Conservation (phyloP, 2,113 vertebrate genomes). For the Colius striatus region DNA sequence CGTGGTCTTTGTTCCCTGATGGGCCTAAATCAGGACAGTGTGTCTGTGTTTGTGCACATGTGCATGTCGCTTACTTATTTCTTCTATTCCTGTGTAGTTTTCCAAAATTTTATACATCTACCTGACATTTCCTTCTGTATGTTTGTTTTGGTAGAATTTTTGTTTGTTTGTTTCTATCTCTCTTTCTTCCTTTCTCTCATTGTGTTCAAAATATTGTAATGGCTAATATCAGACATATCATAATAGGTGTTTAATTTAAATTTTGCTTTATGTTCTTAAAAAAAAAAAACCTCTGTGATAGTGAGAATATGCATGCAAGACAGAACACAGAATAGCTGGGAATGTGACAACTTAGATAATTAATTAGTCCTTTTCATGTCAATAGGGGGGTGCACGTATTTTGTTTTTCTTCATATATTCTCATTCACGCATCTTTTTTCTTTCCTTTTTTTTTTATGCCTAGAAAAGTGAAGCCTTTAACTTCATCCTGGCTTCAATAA, state of each 20-base stretch:
- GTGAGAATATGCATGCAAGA: background rate
- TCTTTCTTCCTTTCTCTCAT: background rate
- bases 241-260: conserved; percentile 37
- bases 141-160: background rate
- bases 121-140: background rate
- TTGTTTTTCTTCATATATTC: conserved; percentile 61
- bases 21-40: too few species aligned
- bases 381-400: background rate
- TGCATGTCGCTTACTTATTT: background rate
- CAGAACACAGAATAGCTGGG: conserved; percentile 4
- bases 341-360: conserved; percentile 57
- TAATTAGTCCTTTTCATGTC: conserved; percentile 66
- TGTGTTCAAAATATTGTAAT: background rate
- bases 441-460: background rate
- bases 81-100: background rate
- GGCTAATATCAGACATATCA: background rate
- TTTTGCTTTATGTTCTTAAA: background rate
- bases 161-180: background rate
- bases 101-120: background rate
- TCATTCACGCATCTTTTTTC: background rate
- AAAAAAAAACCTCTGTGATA: background rate
- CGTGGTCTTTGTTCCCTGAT: too few species aligned
- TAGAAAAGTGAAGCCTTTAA: background rate
- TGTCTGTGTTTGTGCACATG: too few species aligned
- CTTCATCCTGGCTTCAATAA: background rate